Evolutionary conservation across 2,888 invertebrate genomes (phyloP).

Genomic region (Caenorhabditis wallacei): DNA sequence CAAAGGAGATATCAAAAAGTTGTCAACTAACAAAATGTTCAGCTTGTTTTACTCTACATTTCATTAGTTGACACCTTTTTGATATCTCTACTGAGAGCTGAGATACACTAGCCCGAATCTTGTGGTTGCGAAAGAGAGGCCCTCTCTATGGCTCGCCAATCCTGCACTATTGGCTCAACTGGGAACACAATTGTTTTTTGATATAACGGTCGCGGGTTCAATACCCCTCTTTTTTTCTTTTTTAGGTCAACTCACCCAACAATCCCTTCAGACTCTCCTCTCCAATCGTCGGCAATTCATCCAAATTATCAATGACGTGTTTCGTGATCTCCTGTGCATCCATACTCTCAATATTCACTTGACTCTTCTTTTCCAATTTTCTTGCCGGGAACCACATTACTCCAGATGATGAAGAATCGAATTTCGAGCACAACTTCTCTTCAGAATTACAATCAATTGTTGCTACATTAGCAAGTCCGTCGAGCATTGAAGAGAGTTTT

Average conservation of each 20-base stretch:
- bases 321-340: slow-evolving; percentile 86
- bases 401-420: slow-evolving; percentile 81
- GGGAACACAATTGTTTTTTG: too few relatives aligned
- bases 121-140: too few relatives aligned
- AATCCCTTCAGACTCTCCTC: slow-evolving; percentile 86
- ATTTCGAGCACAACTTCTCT: slow-evolving; percentile 85
- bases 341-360: slow-evolving; percentile 81
- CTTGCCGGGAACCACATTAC: slow-evolving; percentile 84
- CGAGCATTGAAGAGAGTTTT: slow-evolving; percentile 88
- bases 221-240: too few relatives aligned
- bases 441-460: slow-evolving; percentile 85
- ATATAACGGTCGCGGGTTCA: too few relatives aligned
- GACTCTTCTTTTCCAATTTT: slow-evolving; percentile 68
- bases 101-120: too few relatives aligned
- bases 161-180: too few relatives aligned
- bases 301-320: slow-evolving; percentile 86
- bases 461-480: slow-evolving; percentile 85
- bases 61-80: too few relatives aligned
- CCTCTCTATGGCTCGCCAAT: too few relatives aligned
- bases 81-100: too few relatives aligned
- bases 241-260: slow-evolving; percentile 62
- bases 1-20: too few relatives aligned
- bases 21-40: too few relatives aligned
- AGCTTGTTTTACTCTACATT: too few relatives aligned
- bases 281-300: slow-evolving; percentile 86